Base-by-base conservation (phyloP, 2,888 invertebrate genomes). In the Drosophila emarginata region DNA sequence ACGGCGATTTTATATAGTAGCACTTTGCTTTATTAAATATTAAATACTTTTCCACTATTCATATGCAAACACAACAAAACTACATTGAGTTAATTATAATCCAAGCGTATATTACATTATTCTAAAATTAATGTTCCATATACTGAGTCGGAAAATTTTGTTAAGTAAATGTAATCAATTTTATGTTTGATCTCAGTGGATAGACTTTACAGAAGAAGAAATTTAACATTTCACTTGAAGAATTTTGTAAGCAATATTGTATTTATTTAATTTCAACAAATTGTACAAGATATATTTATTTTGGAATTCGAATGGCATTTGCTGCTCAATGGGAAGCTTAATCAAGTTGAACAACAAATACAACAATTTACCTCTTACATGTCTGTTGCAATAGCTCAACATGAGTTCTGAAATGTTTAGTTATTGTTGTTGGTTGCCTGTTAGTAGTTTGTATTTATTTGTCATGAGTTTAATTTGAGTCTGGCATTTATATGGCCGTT, bases 381-480 rank as follows among this genome's bases (percentile, higher is more conserved):
- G 18, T 14, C n/a, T 7, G 15, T 9, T 9, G 45, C 66, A 45
- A 21, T 45, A 4, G 45, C 21, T 45, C 45, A 45, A 45, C 45
- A 21, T 45, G 45, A 45, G 45, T 45, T 45, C 45, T 21, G 11
- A 64, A 52, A 52, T 54, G 54, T 11, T 15, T 36, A 36, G 12
- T 21, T 21, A 45, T 21, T 45, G 45, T 21, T 45, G n/a, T n/a
- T n/a, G n/a, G n/a, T n/a, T n/a, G n/a, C n/a, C 39, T 45, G 18
- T 21, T 45, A 45, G 45, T 45, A 45, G 45, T 45, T 45, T 45
- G 45, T 45, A 45, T 45, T 45, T 45, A 45, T 45, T 45, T 65
- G n/a, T 63, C 64, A 61, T 64, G 9, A 59, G 58, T 59, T 53
- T 66, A 56, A 72, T 61, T 72, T 73, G 58, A 72, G 32, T 72